Base-by-base conservation (phyloP, 2,888 invertebrate species). In the Cinara cedri region DNA sequence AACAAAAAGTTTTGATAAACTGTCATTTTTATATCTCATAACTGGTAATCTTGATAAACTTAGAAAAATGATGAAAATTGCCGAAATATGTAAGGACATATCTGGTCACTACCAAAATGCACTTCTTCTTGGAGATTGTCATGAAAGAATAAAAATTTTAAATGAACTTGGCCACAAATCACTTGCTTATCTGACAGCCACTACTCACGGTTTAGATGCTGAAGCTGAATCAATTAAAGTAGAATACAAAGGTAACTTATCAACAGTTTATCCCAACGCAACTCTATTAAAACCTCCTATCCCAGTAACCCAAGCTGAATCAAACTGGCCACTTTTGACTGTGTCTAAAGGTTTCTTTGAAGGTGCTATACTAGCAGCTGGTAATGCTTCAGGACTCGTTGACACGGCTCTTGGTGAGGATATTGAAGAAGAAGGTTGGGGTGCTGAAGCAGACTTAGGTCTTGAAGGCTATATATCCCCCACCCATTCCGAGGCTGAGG, bases 51-150 rank as follows among this genome's bases (percentile, higher is more conserved):
- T 97, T 84, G 98, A 98, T 81, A 99, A 99, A 86, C 88, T 99
- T 82, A 90, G 93, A 82, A 98, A 98, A 87, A 99, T 99, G 99
- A 97, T 95, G 88, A 98, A 98, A 88, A 99, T 99, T 82, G 98
- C 99, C 0, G 98, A 98, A 87, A 97, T 99, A 71, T 90, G 99
- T 14, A 98, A 98, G 87, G 99, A 99, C 84, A 90, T 93, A 1
- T 97, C 97, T 3, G 95, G 97, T 0, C 98, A 99, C 85, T 99
- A 95, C 88, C 97, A 98, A 86, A 97, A 95, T 1, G 96, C 97
- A 0, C 87, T 99, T 82, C 88, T 95, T 21, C 87, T 99, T 1
- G 98, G 98, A 0, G 98, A 99, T 86, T 91, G 97, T 19, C 88
- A 89, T 62, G 98, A 99, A 86, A 89, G 97, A 51, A 92, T 97